phyloP scores from a whole-genome alignment of 2,797 vertebrate species.

The Manis pentadactyla region DNA sequence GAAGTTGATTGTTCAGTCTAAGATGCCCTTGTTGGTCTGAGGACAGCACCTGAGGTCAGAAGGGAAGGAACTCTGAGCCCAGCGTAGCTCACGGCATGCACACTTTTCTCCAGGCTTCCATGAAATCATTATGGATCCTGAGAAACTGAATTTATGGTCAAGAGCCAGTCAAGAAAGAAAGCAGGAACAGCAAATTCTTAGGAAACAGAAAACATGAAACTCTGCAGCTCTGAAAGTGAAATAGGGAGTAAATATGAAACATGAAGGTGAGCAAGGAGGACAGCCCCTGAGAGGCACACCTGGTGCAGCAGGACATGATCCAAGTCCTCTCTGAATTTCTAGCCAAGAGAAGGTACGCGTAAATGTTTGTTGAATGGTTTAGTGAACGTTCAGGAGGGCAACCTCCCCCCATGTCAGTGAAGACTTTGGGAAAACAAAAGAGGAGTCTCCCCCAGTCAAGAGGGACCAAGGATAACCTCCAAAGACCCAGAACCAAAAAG shows the following conservation, averaged over 20 bases:
- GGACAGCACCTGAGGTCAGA: background rate
- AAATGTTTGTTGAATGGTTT: background rate
- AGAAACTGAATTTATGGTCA: background rate
- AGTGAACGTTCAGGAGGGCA: background rate
- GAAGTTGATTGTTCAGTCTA: background rate
- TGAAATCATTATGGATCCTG: background rate
- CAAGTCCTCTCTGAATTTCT: background rate
- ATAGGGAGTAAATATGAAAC: background rate
- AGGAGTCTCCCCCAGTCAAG: background rate
- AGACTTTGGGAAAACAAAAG: background rate
- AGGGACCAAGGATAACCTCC: background rate
- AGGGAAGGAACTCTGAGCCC: background rate
- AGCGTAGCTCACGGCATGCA: background rate
- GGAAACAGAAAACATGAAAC: background rate
- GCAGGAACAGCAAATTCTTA: background rate
- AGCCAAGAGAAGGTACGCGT: background rate
- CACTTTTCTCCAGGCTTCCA: background rate
- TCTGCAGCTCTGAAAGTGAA: background rate
- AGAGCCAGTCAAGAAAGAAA: background rate
- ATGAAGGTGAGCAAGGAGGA: background rate
- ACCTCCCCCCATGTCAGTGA: background rate
- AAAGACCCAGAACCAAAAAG: constrained; percentile 3
- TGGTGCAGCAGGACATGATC: background rate
- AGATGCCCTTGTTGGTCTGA: background rate
- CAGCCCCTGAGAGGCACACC: background rate